Evolutionary conservation across 2,113 vertebrate genomes (phyloP), one percentile per base, ranked within the genome.

Genomic region (Eulacestoma nigropectus): DNA sequence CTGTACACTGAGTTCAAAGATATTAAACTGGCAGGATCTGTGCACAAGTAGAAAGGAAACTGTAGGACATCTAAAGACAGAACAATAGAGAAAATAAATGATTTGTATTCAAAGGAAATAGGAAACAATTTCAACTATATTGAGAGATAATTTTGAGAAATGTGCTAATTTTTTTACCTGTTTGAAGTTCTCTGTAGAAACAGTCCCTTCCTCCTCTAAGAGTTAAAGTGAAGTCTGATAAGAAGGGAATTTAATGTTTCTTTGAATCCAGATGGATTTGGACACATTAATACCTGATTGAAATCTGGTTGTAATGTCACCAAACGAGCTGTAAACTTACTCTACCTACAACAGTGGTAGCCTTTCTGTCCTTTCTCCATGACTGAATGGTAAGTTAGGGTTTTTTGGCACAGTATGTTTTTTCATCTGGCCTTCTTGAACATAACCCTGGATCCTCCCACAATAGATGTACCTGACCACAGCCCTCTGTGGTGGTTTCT

Each of bases 191-290:
- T 89, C 12, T 73, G 46, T 63, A 87, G 62, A 91, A 89, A 37
- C 10, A 0, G 0, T 49, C 9, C 11, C 3, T 30, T 73, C 5
- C 7, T 2, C 1, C 25, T 62, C 26, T 25, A 29, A 70, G 8
- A 13, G 13, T 63, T 56, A 76, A 56, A 75, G 11, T 27, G 5
- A 94, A 82, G 19, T 64, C 26, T 27, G 4, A 26, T 56, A 55
- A 78, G 23, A 85, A 32, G 6, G 6, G 20, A 77, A 75, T 4
- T 29, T 39, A 37, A 75, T 42, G 10, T 59, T 73, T 69, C 50
- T 67, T 67, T 60, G 16, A 84, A 67, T 2, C 8, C 25, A 21
- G 21, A 6, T 70, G 26, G 13, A 60, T 91, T 81, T 84, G 6
- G 12, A 74, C 4, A 1, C 11, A 60, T 21, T 59, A 50, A 37